These are phyloP conservation scores for Spodoptera picta DNA, from an alignment of 2,888 invertebrate genomes.

Conservation along the genomic window DNA sequence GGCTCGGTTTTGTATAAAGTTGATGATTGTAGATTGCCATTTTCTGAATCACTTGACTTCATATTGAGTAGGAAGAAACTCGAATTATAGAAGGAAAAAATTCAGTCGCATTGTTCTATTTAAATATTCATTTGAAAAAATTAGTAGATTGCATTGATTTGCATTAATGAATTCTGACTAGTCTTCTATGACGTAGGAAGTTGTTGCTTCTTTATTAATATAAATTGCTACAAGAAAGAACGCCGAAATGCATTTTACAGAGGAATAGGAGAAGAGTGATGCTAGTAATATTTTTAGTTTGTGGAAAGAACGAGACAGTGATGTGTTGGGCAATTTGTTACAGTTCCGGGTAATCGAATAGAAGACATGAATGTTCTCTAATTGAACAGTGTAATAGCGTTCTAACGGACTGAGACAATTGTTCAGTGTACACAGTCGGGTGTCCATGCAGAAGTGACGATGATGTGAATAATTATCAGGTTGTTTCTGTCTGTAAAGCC, in stretches of 20 bases:
- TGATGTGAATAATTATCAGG: conserved; percentile 48
- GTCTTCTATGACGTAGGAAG: not conserved
- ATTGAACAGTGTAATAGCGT: conserved; percentile 32
- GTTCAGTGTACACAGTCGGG: not conserved
- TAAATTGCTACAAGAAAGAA: conserved; percentile 31
- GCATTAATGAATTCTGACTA: conserved; percentile 19
- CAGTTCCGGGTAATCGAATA: conserved; percentile 39
- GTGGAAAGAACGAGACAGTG: conserved; percentile 48
- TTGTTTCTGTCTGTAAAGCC: conserved; percentile 49
- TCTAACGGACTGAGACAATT: conserved; percentile 3
- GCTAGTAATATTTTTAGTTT: conserved; percentile 54
- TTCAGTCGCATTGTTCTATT: conserved; percentile 33
- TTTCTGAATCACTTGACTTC: conserved; percentile 17
- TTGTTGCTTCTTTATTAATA: conserved; percentile 25
- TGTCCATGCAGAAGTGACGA: not conserved
- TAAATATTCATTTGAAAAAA: conserved; percentile 28
- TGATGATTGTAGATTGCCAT: conserved; percentile 21
- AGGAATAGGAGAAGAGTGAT: conserved; percentile 42
- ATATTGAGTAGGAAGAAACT: conserved; percentile 1
- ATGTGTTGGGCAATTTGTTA: conserved; percentile 47
- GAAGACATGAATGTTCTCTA: conserved; percentile 34
- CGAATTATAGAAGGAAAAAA: conserved; percentile 12
- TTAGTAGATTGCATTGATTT: conserved; percentile 38
- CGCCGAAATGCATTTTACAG: conserved; percentile 44
- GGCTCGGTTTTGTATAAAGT: conserved; percentile 21